Conservation (phyloP, 2,113 vertebrate species). For the Rhynchomys soricoides region DNA sequence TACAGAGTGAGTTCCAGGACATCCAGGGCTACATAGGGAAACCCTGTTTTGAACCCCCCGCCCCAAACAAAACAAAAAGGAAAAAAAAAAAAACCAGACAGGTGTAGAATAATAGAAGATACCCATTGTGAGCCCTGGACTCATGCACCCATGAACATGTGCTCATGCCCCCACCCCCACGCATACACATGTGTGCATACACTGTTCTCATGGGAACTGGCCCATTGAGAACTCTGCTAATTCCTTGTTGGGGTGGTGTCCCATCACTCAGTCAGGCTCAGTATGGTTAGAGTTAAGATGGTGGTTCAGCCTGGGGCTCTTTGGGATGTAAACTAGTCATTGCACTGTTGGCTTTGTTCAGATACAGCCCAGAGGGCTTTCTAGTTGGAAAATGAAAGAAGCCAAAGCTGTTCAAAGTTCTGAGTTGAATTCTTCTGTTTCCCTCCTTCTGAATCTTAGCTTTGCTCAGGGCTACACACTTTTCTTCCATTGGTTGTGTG, state of each 20-base stretch:
- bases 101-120: not conserved
- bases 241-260: no score
- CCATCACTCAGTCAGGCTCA: not conserved
- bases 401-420: not conserved
- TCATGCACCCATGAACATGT: not conserved
- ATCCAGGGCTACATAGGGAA: not conserved
- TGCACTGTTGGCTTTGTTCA: not conserved
- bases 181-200: not conserved
- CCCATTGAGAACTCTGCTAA: not conserved
- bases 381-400: not conserved
- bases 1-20: not conserved
- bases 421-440: not conserved
- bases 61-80: not conserved
- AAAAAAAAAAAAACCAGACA: no score
- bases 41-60: not conserved
- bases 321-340: no score
- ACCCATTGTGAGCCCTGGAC: not conserved
- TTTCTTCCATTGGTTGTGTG: not conserved
- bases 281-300: not conserved
- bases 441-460: not conserved
- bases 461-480: not conserved
- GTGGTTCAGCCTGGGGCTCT: not conserved
- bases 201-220: not conserved
- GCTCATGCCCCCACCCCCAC: rapidly evolving
- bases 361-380: no score